Evolutionary conservation across 1,140 invertebrate species (phyloP).

Genomic region (Triops cancriformis): DNA sequence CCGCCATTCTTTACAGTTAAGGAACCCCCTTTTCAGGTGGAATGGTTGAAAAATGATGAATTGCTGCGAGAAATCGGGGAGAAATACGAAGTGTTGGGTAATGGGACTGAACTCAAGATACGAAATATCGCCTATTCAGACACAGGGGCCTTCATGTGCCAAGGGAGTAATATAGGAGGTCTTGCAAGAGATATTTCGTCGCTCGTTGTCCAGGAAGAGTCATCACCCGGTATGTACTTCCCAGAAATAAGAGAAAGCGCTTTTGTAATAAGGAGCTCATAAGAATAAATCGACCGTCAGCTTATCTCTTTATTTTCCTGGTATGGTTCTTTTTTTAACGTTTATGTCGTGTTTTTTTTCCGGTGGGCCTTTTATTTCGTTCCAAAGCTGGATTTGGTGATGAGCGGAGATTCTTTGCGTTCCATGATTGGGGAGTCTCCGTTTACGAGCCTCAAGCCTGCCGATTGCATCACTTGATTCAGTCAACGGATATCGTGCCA

Average conservation of each 20-base stretch:
- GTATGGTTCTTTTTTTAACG: conserved; percentile 14
- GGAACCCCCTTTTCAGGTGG: conserved; percentile 39
- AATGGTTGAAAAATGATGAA: conserved; percentile 66
- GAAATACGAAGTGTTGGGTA: conserved; percentile 59
- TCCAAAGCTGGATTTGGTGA: background rate
- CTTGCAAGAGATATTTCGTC: conserved; percentile 60
- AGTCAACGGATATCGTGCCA: conserved; percentile 62
- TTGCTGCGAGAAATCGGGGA: conserved; percentile 45
- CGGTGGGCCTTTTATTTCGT: background rate
- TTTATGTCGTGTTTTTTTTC: conserved; percentile 21
- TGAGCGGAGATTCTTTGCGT: conserved; percentile 56
- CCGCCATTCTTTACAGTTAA: background rate
- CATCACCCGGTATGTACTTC: conserved; percentile 49
- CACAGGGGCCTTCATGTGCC: conserved; percentile 70
- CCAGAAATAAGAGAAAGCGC: background rate
- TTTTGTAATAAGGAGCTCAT: background rate
- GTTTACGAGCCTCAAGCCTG: conserved; percentile 67
- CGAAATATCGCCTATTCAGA: conserved; percentile 59
- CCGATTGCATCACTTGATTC: conserved; percentile 60
- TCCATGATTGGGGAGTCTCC: conserved; percentile 66
- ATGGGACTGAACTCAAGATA: conserved; percentile 58
- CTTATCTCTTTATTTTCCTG: background rate
- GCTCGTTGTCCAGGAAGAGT: conserved; percentile 59
- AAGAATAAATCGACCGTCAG: background rate
- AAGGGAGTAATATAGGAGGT: conserved; percentile 59